These are phyloP conservation scores for Turnix velox DNA, from an alignment of 2,113 vertebrate genomes.

Conservation along the genomic window DNA sequence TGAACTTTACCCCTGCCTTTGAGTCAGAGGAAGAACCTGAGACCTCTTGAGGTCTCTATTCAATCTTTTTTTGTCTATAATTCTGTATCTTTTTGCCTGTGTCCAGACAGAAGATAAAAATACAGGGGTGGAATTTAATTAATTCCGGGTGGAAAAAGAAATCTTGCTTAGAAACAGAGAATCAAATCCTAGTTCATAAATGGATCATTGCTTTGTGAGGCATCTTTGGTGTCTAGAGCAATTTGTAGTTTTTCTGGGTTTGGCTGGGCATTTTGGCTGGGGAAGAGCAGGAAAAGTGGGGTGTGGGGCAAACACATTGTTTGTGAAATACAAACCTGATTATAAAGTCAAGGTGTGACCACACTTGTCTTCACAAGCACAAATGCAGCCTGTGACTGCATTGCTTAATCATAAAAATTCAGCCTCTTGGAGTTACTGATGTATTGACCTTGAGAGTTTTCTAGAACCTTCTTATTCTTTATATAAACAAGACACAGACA, in stretches of 20 bases:
- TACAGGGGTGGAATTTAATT: not conserved
- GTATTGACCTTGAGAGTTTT: not conserved
- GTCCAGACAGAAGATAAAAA: not conserved
- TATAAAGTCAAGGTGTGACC: not conserved
- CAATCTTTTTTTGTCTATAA: rapidly evolving
- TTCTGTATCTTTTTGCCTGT: not conserved
- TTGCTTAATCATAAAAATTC: not conserved
- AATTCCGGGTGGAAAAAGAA: not conserved
- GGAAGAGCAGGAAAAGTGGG: not conserved
- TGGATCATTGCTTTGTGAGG: not conserved
- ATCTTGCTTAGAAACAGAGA: not conserved
- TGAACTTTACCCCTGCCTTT: not conserved
- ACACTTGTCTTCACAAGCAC: not conserved
- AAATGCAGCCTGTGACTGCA: not conserved
- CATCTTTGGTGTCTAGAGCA: not conserved
- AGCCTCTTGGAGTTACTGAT: not conserved
- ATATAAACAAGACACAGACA: not conserved
- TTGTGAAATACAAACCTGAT: not conserved
- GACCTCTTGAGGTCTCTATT: not conserved
- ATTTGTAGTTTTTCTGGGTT: not conserved
- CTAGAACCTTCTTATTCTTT: not conserved
- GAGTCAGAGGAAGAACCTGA: too few relatives aligned
- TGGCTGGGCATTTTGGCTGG: not conserved
- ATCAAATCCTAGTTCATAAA: not conserved
- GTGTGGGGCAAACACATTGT: not conserved